phyloP scores from a whole-genome alignment of 2,888 invertebrate species.

The Polydrusus cervinus region DNA sequence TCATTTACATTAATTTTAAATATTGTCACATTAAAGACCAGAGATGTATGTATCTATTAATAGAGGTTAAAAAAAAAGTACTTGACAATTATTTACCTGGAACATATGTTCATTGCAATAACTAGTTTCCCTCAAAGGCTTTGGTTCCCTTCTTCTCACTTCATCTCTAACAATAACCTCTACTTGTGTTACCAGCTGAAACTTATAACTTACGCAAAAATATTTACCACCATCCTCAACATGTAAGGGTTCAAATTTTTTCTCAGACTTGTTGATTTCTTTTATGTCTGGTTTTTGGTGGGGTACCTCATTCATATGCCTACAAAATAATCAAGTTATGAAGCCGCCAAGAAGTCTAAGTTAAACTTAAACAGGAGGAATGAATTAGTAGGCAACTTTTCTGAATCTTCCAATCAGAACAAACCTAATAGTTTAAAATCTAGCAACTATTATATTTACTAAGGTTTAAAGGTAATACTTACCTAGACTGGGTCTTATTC shows the following conservation, averaged over 20 bases:
- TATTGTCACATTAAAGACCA: no score
- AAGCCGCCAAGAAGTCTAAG: neutral
- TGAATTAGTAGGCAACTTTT: no score
- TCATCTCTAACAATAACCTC: constrained; percentile 64
- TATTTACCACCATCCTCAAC: constrained; percentile 66
- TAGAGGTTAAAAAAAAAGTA: no score
- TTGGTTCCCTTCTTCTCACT: constrained; percentile 56
- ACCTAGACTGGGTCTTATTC: neutral
- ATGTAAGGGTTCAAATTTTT: constrained; percentile 64
- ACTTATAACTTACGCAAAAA: constrained; percentile 67
- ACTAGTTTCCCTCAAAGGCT: constrained; percentile 58
- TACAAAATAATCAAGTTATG: neutral
- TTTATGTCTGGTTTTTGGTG: constrained; percentile 32
- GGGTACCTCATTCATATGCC: constrained; percentile 10
- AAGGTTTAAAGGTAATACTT: neutral
- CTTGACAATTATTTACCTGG: constrained; percentile 33
- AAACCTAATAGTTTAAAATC: neutral
- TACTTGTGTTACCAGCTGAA: constrained; percentile 63
- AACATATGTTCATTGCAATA: constrained; percentile 68
- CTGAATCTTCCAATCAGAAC: neutral
- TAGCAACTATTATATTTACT: neutral
- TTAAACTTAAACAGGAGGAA: neutral
- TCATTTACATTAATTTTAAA: no score
- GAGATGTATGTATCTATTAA: no score
- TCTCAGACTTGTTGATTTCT: constrained; percentile 65